Evolutionary conservation across 2,113 vertebrate genomes (phyloP).

Genomic region (Ranitomeya variabilis): DNA sequence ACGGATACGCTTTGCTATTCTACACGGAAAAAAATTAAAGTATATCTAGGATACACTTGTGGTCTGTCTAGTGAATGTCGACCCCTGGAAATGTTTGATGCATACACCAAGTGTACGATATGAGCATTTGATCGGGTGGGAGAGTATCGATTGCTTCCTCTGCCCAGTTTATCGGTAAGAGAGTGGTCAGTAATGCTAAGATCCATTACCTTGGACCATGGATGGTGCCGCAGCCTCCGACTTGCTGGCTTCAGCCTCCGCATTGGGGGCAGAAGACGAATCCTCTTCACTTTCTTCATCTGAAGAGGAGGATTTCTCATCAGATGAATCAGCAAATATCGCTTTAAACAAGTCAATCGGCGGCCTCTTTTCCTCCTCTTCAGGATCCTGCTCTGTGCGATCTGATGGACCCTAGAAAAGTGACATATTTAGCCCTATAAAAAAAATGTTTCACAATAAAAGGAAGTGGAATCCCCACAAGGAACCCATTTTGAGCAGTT

Average conservation of each 20-base stretch:
- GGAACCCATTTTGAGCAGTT: no score
- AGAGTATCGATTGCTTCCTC: neutral
- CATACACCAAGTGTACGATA: no score
- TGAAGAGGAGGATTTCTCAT: conserved; percentile 87
- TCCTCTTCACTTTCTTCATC: conserved; percentile 79
- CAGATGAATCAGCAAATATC: conserved; percentile 90
- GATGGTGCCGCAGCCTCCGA: conserved; percentile 24
- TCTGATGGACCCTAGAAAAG: conserved; percentile 59
- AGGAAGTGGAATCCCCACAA: neutral
- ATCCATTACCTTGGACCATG: conserved; percentile 60
- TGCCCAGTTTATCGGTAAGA: neutral
- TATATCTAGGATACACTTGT: no score
- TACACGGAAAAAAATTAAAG: no score
- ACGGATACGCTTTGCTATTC: no score
- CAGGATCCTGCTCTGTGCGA: conserved; percentile 64
- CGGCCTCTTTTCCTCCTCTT: conserved; percentile 78
- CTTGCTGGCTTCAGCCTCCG: conserved; percentile 50
- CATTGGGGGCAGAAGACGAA: conserved; percentile 38
- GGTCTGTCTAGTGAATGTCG: no score
- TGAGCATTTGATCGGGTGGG: neutral
- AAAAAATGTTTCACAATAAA: neutral
- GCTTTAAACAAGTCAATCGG: conserved; percentile 95
- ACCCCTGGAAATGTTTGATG: no score
- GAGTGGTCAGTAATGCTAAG: neutral
- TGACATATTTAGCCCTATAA: neutral